Evolutionary conservation across 2,113 vertebrate genomes (phyloP).

Genomic region (Benitochromis conjunctus): DNA sequence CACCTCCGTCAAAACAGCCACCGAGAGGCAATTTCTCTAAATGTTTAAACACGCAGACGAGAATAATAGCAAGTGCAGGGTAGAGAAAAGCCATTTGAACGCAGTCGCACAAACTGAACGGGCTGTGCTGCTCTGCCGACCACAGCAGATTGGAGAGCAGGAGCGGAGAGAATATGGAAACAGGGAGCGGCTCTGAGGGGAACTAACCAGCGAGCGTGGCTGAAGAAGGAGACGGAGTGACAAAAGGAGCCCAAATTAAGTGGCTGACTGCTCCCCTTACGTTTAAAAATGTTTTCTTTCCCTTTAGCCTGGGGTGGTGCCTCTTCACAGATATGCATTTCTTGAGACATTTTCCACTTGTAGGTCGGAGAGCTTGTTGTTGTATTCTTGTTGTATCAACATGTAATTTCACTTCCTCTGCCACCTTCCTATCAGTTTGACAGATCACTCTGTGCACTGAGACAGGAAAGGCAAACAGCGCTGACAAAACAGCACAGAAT

Average conservation of each 20-base stretch:
- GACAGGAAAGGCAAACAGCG: constrained; percentile 67
- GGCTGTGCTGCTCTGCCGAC: constrained; percentile 56
- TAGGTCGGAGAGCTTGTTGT: background rate
- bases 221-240: constrained; percentile 18
- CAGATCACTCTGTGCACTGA: constrained; percentile 45
- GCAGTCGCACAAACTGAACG: constrained; percentile 39
- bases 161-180: constrained; percentile 58
- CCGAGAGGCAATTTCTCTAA: constrained; percentile 32
- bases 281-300: background rate
- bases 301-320: background rate
- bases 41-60: constrained; percentile 47
- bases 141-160: constrained; percentile 60
- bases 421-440: constrained; percentile 61
- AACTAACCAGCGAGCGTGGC: constrained; percentile 30
- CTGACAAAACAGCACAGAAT: constrained; percentile 58
- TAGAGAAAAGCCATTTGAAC: constrained; percentile 48
- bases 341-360: background rate
- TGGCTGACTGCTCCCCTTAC: background rate
- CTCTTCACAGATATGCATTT: background rate
- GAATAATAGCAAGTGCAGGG: constrained; percentile 54
- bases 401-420: constrained; percentile 62
- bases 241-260: constrained; percentile 17
- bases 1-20: constrained; percentile 11
- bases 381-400: constrained; percentile 33
- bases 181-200: constrained; percentile 63